Percentiles rank a stretch among this genome's conserved stretches.
Evolutionary conservation across 2,113 vertebrate genomes (phyloP).

Genomic region (Terrapene triunguis): DNA sequence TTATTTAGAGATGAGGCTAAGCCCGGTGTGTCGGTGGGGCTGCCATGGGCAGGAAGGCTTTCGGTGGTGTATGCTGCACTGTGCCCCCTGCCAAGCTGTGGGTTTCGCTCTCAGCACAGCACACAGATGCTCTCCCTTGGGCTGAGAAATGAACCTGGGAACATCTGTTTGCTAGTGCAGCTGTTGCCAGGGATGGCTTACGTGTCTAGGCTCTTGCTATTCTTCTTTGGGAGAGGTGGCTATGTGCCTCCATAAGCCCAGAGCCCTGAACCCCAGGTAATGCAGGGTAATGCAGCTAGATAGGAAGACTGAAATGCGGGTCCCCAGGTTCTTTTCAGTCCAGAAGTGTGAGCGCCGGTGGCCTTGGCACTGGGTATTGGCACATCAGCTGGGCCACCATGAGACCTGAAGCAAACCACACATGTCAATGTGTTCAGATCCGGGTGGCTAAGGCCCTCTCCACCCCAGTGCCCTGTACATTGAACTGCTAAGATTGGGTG

Average conservation of each 20-base stretch:
- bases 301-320: not conserved
- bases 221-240: not conserved
- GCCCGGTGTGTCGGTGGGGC: not conserved
- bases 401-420: not conserved
- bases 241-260: not conserved
- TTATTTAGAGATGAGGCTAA: not conserved
- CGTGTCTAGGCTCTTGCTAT: conserved; percentile 1
- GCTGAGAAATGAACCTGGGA: not conserved
- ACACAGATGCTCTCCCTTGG: not conserved
- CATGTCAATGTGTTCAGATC: accelerated
- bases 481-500: not conserved
- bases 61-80: not conserved
- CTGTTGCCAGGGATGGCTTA: not conserved
- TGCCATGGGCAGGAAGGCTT: not conserved
- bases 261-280: not conserved
- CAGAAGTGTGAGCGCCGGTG: not conserved
- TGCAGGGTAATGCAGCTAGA: not conserved
- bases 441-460: not conserved
- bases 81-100: not conserved
- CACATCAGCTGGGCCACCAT: not conserved
- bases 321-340: accelerated
- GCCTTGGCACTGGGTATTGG: accelerated
- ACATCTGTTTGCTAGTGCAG: conserved; percentile 24
- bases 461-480: accelerated
- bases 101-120: not conserved